phyloP scores from a whole-genome alignment of 2,888 invertebrate genomes.

The Harpagoxenus sublaevis region DNA sequence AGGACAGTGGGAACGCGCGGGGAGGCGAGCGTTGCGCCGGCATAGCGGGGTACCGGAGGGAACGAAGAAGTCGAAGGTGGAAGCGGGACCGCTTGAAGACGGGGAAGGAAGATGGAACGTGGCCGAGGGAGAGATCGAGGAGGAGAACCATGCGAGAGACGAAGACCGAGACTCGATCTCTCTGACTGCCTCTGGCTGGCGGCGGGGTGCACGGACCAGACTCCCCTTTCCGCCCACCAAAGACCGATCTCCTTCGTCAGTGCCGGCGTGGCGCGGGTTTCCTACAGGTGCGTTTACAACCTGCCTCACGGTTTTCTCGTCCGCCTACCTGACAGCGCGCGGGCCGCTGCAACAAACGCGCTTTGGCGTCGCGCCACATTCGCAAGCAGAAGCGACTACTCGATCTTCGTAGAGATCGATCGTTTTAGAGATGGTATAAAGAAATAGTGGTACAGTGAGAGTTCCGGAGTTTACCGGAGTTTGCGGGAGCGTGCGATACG shows the following conservation, averaged over 20 bases:
- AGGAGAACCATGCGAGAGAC: slow-evolving; percentile 30
- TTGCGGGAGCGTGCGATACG: not conserved
- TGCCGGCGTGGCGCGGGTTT: slow-evolving; percentile 76
- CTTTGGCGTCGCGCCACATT: not conserved
- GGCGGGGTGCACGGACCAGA: slow-evolving; percentile 77
- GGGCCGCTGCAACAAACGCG: slow-evolving; percentile 33
- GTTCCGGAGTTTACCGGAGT: not conserved
- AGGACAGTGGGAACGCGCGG: slow-evolving; percentile 54
- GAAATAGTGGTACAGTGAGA: not conserved
- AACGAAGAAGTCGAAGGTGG: slow-evolving; percentile 43
- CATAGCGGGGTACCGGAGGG: slow-evolving; percentile 13
- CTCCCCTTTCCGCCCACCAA: slow-evolving; percentile 73
- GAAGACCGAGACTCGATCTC: slow-evolving; percentile 76
- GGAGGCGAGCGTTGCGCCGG: slow-evolving; percentile 47
- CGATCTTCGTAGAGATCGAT: not conserved
- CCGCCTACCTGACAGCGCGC: slow-evolving; percentile 5
- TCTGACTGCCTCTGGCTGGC: slow-evolving; percentile 83
- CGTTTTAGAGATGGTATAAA: too few relatives aligned
- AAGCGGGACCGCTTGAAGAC: slow-evolving; percentile 20
- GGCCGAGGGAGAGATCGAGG: slow-evolving; percentile 38
- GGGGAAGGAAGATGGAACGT: slow-evolving; percentile 41
- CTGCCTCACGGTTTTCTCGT: slow-evolving; percentile 69
- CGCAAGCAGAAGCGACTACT: not conserved
- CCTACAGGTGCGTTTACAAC: slow-evolving; percentile 76
- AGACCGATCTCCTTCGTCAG: slow-evolving; percentile 78